Conservation (phyloP, 2,888 invertebrate species). For the Drosophila melanocephala region DNA sequence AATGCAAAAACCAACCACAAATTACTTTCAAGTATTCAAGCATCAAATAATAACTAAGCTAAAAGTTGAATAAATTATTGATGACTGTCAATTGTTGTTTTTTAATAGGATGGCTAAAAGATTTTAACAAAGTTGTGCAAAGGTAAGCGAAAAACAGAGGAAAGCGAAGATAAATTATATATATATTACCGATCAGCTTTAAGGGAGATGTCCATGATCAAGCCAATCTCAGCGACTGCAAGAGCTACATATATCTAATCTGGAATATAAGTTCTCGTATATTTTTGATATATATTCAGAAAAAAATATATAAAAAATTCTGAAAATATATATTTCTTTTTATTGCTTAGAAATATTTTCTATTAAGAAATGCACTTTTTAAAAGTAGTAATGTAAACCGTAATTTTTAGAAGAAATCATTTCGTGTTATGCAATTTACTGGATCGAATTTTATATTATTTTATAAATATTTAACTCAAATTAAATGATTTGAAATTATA, state of each 20-base stretch:
- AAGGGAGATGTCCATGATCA: background rate
- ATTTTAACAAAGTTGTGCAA: background rate
- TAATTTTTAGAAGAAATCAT: too few relatives aligned
- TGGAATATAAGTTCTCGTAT: background rate
- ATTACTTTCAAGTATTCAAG: conserved; percentile 70
- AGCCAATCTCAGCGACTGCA: background rate
- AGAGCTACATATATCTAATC: rapidly evolving
- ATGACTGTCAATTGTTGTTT: conserved; percentile 46
- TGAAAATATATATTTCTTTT: background rate
- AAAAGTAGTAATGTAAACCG: background rate
- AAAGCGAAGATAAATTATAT: background rate
- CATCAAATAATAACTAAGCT: conserved; percentile 63
- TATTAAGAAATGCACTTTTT: background rate
- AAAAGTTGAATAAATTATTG: conserved; percentile 73
- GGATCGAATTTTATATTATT: background rate
- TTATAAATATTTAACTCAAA: background rate
- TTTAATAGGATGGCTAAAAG: background rate
- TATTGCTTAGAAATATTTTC: background rate
- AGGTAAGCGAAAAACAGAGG: background rate
- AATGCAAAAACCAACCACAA: conserved; percentile 44
- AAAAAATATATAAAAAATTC: background rate
- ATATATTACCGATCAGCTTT: background rate
- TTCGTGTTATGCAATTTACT: background rate
- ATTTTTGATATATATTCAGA: too few relatives aligned
- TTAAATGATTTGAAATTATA: background rate